Conservation (phyloP, 2,797 vertebrate genomes). For the Vipera latastei region DNA sequence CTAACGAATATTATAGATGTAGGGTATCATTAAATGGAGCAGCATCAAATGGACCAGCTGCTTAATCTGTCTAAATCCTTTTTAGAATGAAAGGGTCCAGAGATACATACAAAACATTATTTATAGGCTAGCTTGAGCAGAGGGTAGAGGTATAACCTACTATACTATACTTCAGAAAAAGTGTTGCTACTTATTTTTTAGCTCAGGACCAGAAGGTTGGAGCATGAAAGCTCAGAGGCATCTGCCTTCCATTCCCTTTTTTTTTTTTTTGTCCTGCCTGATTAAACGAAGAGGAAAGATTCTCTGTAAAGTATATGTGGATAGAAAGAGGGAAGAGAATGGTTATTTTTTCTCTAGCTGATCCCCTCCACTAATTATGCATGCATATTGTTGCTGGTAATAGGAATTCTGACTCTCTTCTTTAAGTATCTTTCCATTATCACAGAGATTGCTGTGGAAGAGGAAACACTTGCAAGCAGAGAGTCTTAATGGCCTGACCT, state of each 20-base stretch:
- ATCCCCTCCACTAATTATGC: background rate
- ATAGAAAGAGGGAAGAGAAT: background rate
- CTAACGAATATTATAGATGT: background rate
- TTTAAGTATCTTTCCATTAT: background rate
- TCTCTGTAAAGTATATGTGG: background rate
- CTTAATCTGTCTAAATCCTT: background rate
- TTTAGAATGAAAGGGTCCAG: background rate
- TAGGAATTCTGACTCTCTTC: background rate
- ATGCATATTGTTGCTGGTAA: background rate
- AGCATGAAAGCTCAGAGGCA: background rate
- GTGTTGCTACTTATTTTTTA: background rate
- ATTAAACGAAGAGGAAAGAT: background rate
- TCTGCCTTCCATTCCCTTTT: background rate
- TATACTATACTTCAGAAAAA: background rate
- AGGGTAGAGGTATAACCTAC: background rate
- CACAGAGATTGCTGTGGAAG: background rate
- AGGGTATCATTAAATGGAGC: background rate
- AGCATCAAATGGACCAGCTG: background rate
- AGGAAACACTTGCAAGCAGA: constrained; percentile 1
- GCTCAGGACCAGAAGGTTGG: background rate
- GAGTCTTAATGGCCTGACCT: constrained; percentile 20
- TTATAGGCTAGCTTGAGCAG: background rate
- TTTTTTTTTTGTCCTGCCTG: background rate
- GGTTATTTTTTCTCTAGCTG: background rate
- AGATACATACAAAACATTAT: background rate